phyloP scores from a whole-genome alignment of 2,888 invertebrate genomes.

The Ophion costatus region DNA sequence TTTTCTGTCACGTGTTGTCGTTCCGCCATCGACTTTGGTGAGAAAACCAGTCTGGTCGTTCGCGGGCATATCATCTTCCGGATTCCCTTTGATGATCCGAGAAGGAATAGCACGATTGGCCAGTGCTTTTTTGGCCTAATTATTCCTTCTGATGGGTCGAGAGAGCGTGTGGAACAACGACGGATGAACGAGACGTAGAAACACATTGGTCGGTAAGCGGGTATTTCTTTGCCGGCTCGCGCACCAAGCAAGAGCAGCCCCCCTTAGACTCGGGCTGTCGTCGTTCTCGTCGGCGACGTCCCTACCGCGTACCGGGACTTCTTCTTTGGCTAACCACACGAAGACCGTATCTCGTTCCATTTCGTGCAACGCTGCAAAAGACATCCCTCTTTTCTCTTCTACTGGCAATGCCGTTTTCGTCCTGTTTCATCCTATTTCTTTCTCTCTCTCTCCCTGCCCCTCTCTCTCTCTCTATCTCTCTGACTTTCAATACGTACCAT shows the following conservation, averaged over 20 bases:
- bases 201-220: conserved; percentile 27
- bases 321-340: conserved; percentile 51
- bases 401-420: conserved; percentile 44
- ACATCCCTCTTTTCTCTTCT: conserved; percentile 53
- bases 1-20: conserved; percentile 51
- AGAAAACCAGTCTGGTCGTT: conserved; percentile 33
- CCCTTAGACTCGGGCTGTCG: conserved; percentile 34
- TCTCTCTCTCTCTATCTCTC: conserved; percentile 46
- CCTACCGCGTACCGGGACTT: conserved; percentile 50
- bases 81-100: conserved; percentile 69
- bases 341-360: conserved; percentile 60
- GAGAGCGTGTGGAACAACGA: conserved; percentile 40
- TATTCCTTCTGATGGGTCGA: conserved; percentile 63
- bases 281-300: conserved; percentile 43
- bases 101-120: conserved; percentile 35
- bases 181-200: conserved; percentile 42
- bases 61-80: conserved; percentile 62
- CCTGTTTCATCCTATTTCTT: conserved; percentile 37
- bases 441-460: conserved; percentile 49
- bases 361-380: conserved; percentile 52
- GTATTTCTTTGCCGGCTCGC: conserved; percentile 28
- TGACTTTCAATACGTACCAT: neutral
- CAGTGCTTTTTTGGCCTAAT: conserved; percentile 66
- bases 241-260: conserved; percentile 14
- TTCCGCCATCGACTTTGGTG: conserved; percentile 41